phyloP scores from a whole-genome alignment of 2,888 invertebrate genomes.

The Luffia ferchaultella region DNA sequence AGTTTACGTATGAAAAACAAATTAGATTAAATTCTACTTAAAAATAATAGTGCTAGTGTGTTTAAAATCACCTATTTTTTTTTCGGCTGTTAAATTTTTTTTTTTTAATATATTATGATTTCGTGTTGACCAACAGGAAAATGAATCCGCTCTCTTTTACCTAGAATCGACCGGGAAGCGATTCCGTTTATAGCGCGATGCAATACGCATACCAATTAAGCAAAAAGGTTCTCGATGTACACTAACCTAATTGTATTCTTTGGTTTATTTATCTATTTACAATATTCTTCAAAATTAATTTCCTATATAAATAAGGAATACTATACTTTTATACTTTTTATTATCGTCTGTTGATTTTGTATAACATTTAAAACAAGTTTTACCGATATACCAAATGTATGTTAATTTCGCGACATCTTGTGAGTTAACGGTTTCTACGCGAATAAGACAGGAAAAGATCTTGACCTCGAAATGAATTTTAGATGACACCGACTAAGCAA shows the following conservation, averaged over 20 bases:
- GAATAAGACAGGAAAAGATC: background rate
- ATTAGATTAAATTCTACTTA: too few species aligned
- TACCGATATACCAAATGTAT: background rate
- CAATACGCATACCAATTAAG: background rate
- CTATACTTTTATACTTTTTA: too few species aligned
- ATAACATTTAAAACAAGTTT: background rate
- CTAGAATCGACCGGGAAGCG: background rate
- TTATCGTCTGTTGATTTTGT: background rate
- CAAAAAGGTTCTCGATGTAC: background rate
- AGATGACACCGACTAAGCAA: background rate
- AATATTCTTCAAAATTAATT: too few species aligned
- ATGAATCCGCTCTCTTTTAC: background rate
- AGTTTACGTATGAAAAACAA: too few species aligned
- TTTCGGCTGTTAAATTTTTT: too few species aligned
- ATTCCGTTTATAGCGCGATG: background rate
- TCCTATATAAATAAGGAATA: too few species aligned
- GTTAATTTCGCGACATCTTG: background rate
- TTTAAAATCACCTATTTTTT: too few species aligned
- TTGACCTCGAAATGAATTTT: background rate
- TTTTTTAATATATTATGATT: too few species aligned
- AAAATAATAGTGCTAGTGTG: too few species aligned
- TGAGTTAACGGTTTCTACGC: background rate
- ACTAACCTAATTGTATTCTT: background rate
- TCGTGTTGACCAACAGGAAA: too few species aligned
- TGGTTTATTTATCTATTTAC: too few species aligned